Evolutionary conservation across 1,140 invertebrate genomes (phyloP).

Genomic region (Bombus confusus): DNA sequence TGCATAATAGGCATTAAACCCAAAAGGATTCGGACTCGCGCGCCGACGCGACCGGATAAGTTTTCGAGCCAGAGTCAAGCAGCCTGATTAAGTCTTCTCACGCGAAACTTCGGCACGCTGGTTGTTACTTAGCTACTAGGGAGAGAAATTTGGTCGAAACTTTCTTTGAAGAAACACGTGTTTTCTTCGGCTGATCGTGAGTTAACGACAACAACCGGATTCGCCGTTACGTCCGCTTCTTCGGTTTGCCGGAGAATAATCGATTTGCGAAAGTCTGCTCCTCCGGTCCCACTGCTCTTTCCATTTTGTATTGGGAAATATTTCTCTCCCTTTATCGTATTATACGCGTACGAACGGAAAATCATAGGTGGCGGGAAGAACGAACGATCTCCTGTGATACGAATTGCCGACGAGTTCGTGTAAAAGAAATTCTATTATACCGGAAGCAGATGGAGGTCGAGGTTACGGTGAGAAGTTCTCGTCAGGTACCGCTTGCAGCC

Average conservation of each 20-base stretch:
- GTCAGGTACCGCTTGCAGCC: not conserved
- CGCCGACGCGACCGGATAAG: conserved; percentile 24
- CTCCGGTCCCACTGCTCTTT: too few species aligned
- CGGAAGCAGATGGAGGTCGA: too few species aligned
- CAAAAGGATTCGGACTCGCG: conserved; percentile 51
- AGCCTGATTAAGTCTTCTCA: conserved; percentile 41
- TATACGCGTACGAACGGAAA: too few species aligned
- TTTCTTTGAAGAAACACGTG: too few species aligned
- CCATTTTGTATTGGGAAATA: not conserved
- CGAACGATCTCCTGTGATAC: too few species aligned
- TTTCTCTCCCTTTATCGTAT: too few species aligned
- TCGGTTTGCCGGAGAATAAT: not conserved
- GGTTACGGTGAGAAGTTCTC: not conserved
- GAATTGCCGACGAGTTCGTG: not conserved
- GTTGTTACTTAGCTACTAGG: not conserved
- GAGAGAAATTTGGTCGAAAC: not conserved
- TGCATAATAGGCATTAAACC: conserved; percentile 67
- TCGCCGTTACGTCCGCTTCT: not conserved
- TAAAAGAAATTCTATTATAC: not conserved
- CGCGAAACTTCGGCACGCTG: not conserved
- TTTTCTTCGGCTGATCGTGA: not conserved
- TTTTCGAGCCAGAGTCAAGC: conserved; percentile 2
- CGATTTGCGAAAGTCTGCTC: not conserved
- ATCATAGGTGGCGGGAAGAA: too few species aligned
- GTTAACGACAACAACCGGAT: not conserved